Conservation (phyloP, 2,888 invertebrate genomes). For the Bellardia bayeri region DNA sequence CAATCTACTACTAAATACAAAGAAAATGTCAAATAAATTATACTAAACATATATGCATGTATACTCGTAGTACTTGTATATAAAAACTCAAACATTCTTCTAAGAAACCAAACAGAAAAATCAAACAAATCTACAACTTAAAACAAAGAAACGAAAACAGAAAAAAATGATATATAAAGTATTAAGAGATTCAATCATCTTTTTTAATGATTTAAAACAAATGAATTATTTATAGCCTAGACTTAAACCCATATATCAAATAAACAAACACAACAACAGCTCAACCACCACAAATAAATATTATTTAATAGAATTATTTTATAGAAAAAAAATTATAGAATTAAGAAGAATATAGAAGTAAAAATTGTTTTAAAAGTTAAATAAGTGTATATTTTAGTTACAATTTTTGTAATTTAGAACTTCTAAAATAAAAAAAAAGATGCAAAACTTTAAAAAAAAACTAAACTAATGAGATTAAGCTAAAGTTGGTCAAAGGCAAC, state of each 20-base stretch:
- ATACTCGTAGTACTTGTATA: neutral
- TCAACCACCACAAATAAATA: slow-evolving; percentile 10
- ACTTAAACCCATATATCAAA: slow-evolving; percentile 67
- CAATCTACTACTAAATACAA: slow-evolving; percentile 32
- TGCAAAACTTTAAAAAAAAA: neutral
- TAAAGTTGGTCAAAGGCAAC: neutral
- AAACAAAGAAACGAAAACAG: slow-evolving; percentile 42
- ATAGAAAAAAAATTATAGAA: neutral
- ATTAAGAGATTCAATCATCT: slow-evolving; percentile 68
- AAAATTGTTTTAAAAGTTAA: neutral
- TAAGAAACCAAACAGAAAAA: slow-evolving; percentile 19
- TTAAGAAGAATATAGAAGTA: neutral
- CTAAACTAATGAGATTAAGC: neutral
- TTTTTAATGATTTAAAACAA: slow-evolving; percentile 62
- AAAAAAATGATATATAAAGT: slow-evolving; percentile 67
- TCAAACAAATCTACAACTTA: neutral
- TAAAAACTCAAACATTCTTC: slow-evolving; percentile 37
- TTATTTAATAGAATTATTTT: slow-evolving; percentile 25
- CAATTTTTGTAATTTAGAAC: slow-evolving; percentile 8
- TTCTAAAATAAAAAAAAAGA: neutral
- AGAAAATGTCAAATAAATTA: slow-evolving; percentile 73
- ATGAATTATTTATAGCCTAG: slow-evolving; percentile 72
- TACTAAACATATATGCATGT: slow-evolving; percentile 20
- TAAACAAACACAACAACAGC: slow-evolving; percentile 16
- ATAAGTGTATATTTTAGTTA: slow-evolving; percentile 23